Percentiles rank a stretch among this genome's conserved stretches.
phyloP scores from a whole-genome alignment of 2,797 vertebrate genomes.

The Sebastes oblongus region DNA sequence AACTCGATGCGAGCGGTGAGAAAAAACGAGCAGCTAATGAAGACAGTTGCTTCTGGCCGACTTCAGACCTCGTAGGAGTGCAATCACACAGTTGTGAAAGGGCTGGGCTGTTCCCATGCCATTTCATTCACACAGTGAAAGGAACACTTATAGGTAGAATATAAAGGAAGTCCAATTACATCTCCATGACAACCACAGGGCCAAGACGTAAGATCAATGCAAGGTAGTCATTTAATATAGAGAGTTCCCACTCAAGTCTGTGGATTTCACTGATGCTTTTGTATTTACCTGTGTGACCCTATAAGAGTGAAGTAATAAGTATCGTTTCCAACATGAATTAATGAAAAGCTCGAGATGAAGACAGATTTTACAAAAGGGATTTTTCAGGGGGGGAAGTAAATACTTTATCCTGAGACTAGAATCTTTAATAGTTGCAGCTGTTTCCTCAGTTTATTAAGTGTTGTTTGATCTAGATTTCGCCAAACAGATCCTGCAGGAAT shows the following conservation, averaged over 20 bases:
- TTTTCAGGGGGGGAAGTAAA: background rate
- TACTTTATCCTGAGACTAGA: background rate
- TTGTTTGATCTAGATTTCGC: background rate
- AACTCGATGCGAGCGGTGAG: conserved; percentile 5
- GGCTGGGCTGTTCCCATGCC: conserved; percentile 57
- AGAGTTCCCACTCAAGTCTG: conserved; percentile 24
- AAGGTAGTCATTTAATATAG: conserved; percentile 51
- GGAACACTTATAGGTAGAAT: conserved; percentile 63
- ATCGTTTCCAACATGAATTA: background rate
- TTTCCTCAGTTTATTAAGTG: background rate
- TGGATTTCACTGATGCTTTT: conserved; percentile 21
- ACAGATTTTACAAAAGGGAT: background rate
- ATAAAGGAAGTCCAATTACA: conserved; percentile 71
- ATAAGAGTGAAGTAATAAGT: background rate
- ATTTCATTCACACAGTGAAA: conserved; percentile 66
- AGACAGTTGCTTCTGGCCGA: conserved; percentile 55
- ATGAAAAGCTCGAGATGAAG: conserved; percentile 1
- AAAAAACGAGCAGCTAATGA: conserved; percentile 30
- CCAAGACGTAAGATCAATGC: conserved; percentile 47
- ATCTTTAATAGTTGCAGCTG: background rate
- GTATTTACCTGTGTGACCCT: conserved; percentile 18
- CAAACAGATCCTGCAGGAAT: background rate
- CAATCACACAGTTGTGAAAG: conserved; percentile 65
- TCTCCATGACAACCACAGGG: conserved; percentile 67
- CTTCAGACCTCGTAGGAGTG: conserved; percentile 50